Evolutionary conservation across 2,888 invertebrate genomes (phyloP).

Genomic region (Tuta absoluta): DNA sequence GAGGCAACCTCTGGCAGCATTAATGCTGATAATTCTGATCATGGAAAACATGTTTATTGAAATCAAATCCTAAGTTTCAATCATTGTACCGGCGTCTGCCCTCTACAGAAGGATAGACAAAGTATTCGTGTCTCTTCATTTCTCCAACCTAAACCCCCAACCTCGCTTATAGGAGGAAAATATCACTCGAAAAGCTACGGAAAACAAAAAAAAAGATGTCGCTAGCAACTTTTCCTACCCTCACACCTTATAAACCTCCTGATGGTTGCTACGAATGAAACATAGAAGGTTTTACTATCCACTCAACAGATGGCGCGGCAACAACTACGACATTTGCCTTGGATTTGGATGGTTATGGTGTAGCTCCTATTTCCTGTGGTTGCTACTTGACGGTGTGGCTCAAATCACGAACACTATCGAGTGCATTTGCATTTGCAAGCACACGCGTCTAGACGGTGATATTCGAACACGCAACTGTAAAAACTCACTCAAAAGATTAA

Average conservation of each 20-base stretch:
- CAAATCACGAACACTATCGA: too few relatives aligned
- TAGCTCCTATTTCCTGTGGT: neutral
- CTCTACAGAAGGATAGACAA: neutral
- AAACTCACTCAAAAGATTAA: too few relatives aligned
- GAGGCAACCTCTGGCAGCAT: too few relatives aligned
- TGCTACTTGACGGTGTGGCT: neutral
- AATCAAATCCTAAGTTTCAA: too few relatives aligned
- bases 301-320: constrained; percentile 4
- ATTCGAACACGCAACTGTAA: too few relatives aligned
- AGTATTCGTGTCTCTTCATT: neutral
- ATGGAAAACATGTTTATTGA: too few relatives aligned
- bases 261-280: neutral
- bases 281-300: neutral
- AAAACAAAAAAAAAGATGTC: neutral
- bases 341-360: neutral
- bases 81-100: neutral
- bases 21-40: too few relatives aligned
- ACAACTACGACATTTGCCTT: neutral
- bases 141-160: neutral
- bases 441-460: too few relatives aligned
- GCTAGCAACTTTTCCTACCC: neutral
- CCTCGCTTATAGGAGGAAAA: neutral
- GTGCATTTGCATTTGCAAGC: too few relatives aligned
- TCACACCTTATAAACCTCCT: neutral
- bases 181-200: neutral